phyloP scores from a whole-genome alignment of 2,113 vertebrate genomes.

The Platichthys flesus region DNA sequence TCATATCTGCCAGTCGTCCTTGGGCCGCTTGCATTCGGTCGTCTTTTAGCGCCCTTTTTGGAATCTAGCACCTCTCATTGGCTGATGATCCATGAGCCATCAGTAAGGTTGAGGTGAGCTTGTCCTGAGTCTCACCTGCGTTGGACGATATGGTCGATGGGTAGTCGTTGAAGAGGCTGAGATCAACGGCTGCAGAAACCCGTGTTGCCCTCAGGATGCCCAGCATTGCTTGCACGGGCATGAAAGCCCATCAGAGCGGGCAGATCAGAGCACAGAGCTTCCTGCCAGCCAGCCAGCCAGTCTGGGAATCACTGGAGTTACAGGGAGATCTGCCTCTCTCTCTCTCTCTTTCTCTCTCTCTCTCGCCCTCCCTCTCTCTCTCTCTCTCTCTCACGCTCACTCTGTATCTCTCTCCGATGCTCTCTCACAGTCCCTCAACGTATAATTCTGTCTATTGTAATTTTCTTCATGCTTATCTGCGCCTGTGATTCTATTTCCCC shows the following conservation, averaged over 20 bases:
- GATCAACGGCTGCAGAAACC: conserved; percentile 48
- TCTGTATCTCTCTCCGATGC: conserved; percentile 6
- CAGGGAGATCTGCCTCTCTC: conserved; percentile 53
- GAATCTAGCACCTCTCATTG: conserved; percentile 38
- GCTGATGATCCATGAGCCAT: conserved; percentile 65
- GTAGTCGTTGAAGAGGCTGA: conserved; percentile 4
- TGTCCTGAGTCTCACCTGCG: conserved; percentile 41
- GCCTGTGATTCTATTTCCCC: conserved; percentile 7
- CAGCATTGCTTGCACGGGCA: conserved; percentile 54
- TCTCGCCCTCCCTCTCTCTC: conserved; percentile 41
- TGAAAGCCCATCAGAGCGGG: conserved; percentile 76
- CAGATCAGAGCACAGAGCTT: conserved; percentile 68
- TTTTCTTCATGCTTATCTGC: conserved; percentile 23
- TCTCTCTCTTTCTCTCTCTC: conserved; percentile 40
- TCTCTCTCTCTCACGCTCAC: conserved; percentile 38
- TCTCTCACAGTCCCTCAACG: conserved; percentile 37
- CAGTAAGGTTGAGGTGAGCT: conserved; percentile 41
- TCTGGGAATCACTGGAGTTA: conserved; percentile 70
- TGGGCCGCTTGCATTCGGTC: conserved; percentile 45
- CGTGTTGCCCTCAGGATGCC: conserved; percentile 65
- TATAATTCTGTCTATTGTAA: conserved; percentile 33
- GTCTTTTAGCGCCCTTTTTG: conserved; percentile 61
- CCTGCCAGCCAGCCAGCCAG: conserved; percentile 69
- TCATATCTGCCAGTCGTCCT: conserved; percentile 77
- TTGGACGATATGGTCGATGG: conserved; percentile 21